Evolutionary conservation across 2,113 vertebrate genomes (phyloP).

Genomic region (Leptobrachium leishanense): DNA sequence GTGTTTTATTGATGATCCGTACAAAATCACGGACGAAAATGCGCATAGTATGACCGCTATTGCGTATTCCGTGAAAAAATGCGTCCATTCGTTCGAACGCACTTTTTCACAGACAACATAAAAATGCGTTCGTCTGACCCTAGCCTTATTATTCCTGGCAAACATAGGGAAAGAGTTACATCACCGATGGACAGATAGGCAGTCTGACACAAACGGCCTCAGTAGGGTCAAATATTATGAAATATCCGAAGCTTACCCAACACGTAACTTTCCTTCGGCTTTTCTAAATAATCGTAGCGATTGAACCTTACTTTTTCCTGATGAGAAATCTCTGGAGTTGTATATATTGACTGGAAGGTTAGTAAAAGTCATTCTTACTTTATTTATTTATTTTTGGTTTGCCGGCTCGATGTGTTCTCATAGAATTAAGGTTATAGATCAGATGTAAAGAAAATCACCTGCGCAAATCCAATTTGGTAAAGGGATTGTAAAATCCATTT

Average conservation of each 20-base stretch:
- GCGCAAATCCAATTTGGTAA: constrained; percentile 69
- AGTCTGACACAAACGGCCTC: background rate
- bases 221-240: background rate
- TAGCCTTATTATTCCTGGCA: background rate
- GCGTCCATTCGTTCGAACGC: no score
- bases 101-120: no score
- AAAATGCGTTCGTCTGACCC: no score
- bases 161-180: background rate
- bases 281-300: constrained; percentile 18
- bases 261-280: background rate
- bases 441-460: constrained; percentile 65
- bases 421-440: constrained; percentile 59
- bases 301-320: constrained; percentile 10
- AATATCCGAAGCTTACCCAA: background rate
- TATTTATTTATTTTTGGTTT: constrained; percentile 16
- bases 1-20: no score
- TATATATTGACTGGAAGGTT: constrained; percentile 57
- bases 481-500: constrained; percentile 67
- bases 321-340: background rate
- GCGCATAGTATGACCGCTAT: no score
- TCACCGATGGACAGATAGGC: background rate
- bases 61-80: no score
- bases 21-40: no score
- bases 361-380: constrained; percentile 47
- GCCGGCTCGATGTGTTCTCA: constrained; percentile 54